These are phyloP conservation scores for Armadillidium nasatum DNA, from an alignment of 1,140 invertebrate species.

Conservation along the genomic window DNA sequence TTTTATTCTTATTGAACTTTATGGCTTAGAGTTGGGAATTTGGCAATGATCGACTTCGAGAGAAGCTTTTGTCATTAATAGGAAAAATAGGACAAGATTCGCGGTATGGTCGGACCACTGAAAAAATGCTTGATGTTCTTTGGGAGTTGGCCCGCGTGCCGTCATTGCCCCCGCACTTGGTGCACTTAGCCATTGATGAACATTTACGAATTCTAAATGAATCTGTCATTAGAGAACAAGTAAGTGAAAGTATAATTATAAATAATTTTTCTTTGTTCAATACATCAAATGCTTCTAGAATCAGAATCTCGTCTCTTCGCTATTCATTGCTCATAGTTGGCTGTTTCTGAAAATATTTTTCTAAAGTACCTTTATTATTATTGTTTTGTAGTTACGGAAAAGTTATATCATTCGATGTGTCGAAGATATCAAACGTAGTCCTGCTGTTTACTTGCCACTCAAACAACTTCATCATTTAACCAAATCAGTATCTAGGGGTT, in stretches of 20 bases:
- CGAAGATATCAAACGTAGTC: slow-evolving; percentile 54
- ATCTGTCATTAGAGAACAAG: slow-evolving; percentile 52
- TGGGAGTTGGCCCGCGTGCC: slow-evolving; percentile 55
- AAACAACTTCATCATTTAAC: slow-evolving; percentile 53
- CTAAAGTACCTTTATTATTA: too few relatives aligned
- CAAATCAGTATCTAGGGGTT: slow-evolving; percentile 52
- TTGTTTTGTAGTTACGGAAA: slow-evolving; percentile 43
- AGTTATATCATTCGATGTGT: slow-evolving; percentile 55
- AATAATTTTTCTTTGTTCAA: not conserved
- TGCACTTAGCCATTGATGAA: slow-evolving; percentile 54
- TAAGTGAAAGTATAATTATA: slow-evolving; percentile 44
- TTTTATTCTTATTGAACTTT: not conserved
- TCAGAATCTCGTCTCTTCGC: too few relatives aligned
- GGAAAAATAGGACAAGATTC: slow-evolving; percentile 56
- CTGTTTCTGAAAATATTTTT: too few relatives aligned
- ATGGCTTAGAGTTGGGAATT: slow-evolving; percentile 52
- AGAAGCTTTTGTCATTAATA: slow-evolving; percentile 54
- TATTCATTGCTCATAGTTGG: too few relatives aligned
- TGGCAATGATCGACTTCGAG: slow-evolving; percentile 52
- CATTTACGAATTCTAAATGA: slow-evolving; percentile 55
- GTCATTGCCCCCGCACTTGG: slow-evolving; percentile 50
- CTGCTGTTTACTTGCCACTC: slow-evolving; percentile 53
- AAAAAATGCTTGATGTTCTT: slow-evolving; percentile 53
- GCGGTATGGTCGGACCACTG: slow-evolving; percentile 42
- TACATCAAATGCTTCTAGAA: too few relatives aligned